Conservation (phyloP, 2,113 vertebrate species). For the Corvus hawaiiensis region DNA sequence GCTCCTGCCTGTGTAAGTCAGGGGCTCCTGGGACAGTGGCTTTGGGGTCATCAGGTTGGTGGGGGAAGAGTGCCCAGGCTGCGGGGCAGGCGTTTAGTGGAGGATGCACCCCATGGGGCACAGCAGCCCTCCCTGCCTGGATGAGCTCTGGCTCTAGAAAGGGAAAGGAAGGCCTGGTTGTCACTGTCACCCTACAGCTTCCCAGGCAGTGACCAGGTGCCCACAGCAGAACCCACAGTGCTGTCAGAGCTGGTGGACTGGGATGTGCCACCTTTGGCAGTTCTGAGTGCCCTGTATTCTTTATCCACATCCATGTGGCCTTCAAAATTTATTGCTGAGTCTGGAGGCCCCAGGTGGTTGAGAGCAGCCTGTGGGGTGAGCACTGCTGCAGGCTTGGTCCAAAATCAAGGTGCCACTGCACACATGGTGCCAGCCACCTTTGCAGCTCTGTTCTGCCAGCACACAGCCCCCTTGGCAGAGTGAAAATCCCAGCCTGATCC, state of each 20-base stretch:
- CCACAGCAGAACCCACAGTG: not conserved
- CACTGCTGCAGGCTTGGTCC: not conserved
- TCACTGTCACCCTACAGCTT: rapidly evolving
- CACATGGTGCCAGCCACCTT: rapidly evolving
- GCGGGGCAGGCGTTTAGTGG: rapidly evolving
- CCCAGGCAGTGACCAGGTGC: rapidly evolving
- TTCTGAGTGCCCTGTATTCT: not conserved
- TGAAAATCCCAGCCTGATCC: not conserved
- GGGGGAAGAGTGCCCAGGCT: rapidly evolving
- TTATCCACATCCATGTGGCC: not conserved
- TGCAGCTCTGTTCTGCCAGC: not conserved
- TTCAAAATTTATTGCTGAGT: not conserved
- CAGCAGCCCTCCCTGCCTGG: not conserved
- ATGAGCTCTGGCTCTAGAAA: rapidly evolving
- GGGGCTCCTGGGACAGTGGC: not conserved
- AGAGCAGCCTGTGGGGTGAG: not conserved
- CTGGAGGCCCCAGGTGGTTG: not conserved
- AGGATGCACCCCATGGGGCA: rapidly evolving
- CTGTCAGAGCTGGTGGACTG: not conserved
- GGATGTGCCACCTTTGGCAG: not conserved
- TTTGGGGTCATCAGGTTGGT: not conserved
- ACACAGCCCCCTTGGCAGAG: rapidly evolving
- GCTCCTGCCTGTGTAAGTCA: not conserved
- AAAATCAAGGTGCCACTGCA: not conserved
- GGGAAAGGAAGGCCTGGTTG: not conserved